Evolutionary conservation across 2,888 invertebrate genomes (phyloP).

Genomic region (Drosophila nigricruria): DNA sequence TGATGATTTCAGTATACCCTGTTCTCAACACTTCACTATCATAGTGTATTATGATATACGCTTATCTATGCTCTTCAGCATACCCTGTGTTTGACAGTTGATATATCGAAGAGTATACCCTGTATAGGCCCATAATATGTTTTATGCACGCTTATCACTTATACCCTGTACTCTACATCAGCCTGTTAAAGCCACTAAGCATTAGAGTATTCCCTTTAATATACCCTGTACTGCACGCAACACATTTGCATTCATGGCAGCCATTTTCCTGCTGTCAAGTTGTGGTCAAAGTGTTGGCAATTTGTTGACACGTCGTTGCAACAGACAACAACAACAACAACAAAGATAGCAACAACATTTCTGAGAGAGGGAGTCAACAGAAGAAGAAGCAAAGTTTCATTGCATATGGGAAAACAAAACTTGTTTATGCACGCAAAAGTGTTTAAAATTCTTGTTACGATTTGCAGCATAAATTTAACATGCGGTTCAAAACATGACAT

Average conservation of each 20-base stretch:
- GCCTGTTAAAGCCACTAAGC: background rate
- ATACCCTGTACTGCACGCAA: background rate
- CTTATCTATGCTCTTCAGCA: background rate
- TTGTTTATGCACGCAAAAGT: conserved; percentile 5
- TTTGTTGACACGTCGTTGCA: conserved; percentile 7
- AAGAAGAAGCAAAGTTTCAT: conserved; percentile 5
- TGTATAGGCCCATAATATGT: background rate
- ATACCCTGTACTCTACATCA: background rate
- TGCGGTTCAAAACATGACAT: conserved; percentile 2
- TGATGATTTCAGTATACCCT: background rate
- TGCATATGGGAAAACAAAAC: conserved; percentile 12
- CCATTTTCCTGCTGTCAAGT: background rate
- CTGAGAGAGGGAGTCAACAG: background rate
- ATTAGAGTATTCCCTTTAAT: background rate
- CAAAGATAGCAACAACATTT: background rate
- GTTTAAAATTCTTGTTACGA: conserved; percentile 12
- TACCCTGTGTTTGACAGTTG: background rate
- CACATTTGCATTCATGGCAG: background rate
- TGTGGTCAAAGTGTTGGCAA: conserved; percentile 12
- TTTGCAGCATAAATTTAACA: conserved; percentile 6
- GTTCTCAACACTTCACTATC: background rate
- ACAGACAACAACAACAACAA: background rate
- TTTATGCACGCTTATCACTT: background rate
- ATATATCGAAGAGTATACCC: background rate
- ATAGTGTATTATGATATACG: background rate